Base-by-base conservation (phyloP, 37 sponge, comb jelly and placozoan species). In the Halisarca cf. caerulea region DNA sequence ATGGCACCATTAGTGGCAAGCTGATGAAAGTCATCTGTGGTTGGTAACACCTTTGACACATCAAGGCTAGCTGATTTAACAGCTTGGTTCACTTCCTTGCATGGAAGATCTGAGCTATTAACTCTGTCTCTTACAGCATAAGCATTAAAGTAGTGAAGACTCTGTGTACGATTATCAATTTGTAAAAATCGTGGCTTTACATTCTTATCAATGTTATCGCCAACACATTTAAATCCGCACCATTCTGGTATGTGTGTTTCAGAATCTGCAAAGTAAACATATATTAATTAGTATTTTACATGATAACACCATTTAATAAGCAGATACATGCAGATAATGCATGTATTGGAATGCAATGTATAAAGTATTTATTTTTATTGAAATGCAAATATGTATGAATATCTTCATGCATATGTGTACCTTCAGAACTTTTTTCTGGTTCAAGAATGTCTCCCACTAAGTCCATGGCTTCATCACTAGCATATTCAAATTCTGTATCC, bases 141-240 rank as follows among this genome's bases (percentile, higher is more conserved):
- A 20, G 64, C 9, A 61, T 61, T 61, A 23, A 61, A 61, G 30
- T 61, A 61, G 30, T 61, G 64, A 15, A 61, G 64, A 61, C 64
- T 61, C 23, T 61, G 9, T 7, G 64, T 61, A 7, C 64, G 9
- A 9, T 27, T 23, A 27, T 61, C 64, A 23, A 61, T 27, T 6
- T 23, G 64, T 23, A 61, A 20, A 23, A 61, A 61, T 9, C 64
- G 64, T 28, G 64, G 64, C 64, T 61, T 61, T 7, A 61, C 64
- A 27, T 61, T 61, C 23, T 61, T 61, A 15, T 61, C 64, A 21
- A 61, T 61, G 64, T 61, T 61, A 23, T 61, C 64, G 23, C 64
- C 64, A 4, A 61, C 64, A 61, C 64, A 61, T 15, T 61, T 61
- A 23, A 61, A 61, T 23, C 64, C 64, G 23, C 24, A 28, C 28